Evolutionary conservation across 2,888 invertebrate species (phyloP).

Genomic region (Ischnus inquisitorius): DNA sequence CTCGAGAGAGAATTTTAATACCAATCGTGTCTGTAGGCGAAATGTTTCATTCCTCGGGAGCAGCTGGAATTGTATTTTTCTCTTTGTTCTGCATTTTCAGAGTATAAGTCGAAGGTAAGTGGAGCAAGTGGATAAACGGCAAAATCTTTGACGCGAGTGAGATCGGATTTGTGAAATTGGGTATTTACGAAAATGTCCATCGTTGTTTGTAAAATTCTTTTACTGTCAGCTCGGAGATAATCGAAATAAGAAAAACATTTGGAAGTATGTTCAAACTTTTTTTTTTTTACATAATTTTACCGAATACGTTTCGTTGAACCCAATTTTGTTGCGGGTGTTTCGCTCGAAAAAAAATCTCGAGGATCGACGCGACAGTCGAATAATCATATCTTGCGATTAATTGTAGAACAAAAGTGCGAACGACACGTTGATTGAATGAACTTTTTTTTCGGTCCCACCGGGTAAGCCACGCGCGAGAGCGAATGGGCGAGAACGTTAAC

Average conservation of each 20-base stretch:
- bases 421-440: background rate
- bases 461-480: background rate
- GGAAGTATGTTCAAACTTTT: background rate
- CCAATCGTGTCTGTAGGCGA: constrained; percentile 12
- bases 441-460: background rate
- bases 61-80: constrained; percentile 20
- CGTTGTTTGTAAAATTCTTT: background rate
- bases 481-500: constrained; percentile 17
- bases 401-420: constrained; percentile 3
- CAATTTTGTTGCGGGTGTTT: too few species aligned
- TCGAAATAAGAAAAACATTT: background rate
- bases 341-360: background rate
- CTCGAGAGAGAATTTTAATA: too few species aligned
- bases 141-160: constrained; percentile 42
- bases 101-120: constrained; percentile 63
- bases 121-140: constrained; percentile 37
- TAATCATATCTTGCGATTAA: background rate
- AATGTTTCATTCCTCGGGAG: constrained; percentile 4
- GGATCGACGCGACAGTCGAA: background rate
- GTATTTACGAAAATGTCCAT: background rate
- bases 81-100: constrained; percentile 43
- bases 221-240: constrained; percentile 25
- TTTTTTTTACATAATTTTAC: background rate
- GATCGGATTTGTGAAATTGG: constrained; percentile 23
- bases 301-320: background rate